Percentiles rank a stretch among this genome's conserved stretches.
Conservation (phyloP, 2,888 invertebrate genomes). For the Podotricha telesiphe region DNA sequence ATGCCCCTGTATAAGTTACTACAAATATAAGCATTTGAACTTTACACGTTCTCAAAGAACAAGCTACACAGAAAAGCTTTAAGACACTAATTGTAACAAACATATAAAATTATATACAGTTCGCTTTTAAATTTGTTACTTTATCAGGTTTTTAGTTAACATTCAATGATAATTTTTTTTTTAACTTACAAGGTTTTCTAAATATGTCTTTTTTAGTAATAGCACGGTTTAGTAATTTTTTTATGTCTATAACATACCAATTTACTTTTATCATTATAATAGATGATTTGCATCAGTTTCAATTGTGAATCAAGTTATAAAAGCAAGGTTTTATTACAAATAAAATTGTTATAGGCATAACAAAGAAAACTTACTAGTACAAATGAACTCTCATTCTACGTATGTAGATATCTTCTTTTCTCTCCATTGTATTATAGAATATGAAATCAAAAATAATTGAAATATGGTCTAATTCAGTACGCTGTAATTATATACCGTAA, state of each 20-base stretch:
- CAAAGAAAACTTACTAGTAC: neutral
- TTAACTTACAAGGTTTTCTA: too few relatives aligned
- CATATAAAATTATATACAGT: neutral
- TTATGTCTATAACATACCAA: neutral
- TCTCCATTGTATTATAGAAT: neutral
- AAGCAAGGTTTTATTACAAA: too few relatives aligned
- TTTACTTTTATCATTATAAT: neutral
- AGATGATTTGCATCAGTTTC: neutral
- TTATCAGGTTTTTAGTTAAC: too few relatives aligned
- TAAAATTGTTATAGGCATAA: neutral
- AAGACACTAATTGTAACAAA: neutral
- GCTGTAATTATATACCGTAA: conserved; percentile 70
- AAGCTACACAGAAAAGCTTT: conserved; percentile 59
- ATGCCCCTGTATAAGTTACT: conserved; percentile 44
- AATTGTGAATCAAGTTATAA: neutral
- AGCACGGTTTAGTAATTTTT: neutral
- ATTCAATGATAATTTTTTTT: too few relatives aligned
- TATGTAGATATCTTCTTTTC: neutral
- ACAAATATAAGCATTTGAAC: conserved; percentile 45
- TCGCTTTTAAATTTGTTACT: too few relatives aligned
- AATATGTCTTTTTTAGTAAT: too few relatives aligned
- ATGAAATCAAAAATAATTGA: conserved; percentile 26
- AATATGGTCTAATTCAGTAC: conserved; percentile 29
- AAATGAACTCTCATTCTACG: neutral
- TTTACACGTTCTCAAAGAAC: conserved; percentile 51